Conservation (phyloP, 2,888 invertebrate species). For the Rosalia funebris region DNA sequence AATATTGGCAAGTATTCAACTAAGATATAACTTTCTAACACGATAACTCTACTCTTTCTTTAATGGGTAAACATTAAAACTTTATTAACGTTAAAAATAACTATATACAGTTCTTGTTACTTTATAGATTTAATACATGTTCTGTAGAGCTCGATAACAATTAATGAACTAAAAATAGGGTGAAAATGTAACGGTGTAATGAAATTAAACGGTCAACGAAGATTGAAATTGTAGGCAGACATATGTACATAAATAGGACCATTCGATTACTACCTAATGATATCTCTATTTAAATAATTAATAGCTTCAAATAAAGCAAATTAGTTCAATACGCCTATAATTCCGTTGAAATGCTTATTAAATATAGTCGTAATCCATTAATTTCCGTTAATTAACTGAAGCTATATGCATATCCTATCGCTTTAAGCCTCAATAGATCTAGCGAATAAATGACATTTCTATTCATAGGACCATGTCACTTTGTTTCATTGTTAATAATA, state of each 20-base stretch:
- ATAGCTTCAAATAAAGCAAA: constrained; percentile 43
- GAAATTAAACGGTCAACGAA: constrained; percentile 3
- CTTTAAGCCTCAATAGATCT: constrained; percentile 27
- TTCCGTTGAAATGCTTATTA: constrained; percentile 44
- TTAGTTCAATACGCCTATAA: constrained; percentile 43
- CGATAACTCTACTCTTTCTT: too few species aligned
- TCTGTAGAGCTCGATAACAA: too few species aligned
- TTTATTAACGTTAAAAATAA: too few species aligned
- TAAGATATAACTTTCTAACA: too few species aligned
- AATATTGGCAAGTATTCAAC: too few species aligned
- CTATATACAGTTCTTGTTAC: too few species aligned
- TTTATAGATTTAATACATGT: too few species aligned
- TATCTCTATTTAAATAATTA: constrained; percentile 43
- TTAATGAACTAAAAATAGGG: too few species aligned
- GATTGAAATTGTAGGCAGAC: constrained; percentile 10
- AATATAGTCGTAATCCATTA: constrained; percentile 48
- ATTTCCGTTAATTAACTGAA: constrained; percentile 47
- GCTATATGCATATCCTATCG: constrained; percentile 38
- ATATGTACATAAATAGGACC: constrained; percentile 29
- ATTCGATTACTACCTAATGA: constrained; percentile 35
- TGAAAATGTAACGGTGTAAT: too few species aligned
- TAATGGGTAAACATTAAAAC: too few species aligned
- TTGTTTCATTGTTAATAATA: constrained; percentile 23
- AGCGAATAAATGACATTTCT: constrained; percentile 25
- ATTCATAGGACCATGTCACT: constrained; percentile 23